Evolutionary conservation across 2,888 invertebrate species (phyloP).

Genomic region (Tipula unca): DNA sequence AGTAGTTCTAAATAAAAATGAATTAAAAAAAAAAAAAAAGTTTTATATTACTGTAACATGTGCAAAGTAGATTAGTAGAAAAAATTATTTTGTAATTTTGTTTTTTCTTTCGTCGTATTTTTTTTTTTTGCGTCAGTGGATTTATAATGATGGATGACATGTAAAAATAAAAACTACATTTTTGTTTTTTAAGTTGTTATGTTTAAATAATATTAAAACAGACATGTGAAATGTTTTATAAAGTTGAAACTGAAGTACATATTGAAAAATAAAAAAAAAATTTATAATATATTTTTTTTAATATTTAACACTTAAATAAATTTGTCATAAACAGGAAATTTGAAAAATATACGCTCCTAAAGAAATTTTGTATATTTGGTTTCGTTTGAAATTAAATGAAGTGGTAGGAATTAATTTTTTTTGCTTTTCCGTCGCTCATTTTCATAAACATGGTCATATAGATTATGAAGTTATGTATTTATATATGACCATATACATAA

Average conservation of each 20-base stretch:
- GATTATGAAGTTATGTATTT: not conserved
- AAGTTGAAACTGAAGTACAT: not conserved
- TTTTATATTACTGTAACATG: not conserved
- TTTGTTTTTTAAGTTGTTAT: not conserved
- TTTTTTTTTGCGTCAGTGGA: constrained; percentile 8
- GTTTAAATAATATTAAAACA: constrained; percentile 8
- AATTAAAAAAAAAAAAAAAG: not conserved
- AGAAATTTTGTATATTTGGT: not conserved
- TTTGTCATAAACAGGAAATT: constrained; percentile 14
- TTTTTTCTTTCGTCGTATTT: not conserved
- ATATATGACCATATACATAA: not conserved
- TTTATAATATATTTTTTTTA: not conserved
- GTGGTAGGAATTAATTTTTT: not conserved
- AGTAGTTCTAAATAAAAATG: not conserved
- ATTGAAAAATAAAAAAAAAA: not conserved
- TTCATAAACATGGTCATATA: not conserved
- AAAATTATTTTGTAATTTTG: not conserved
- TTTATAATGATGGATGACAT: constrained; percentile 14
- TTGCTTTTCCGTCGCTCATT: not conserved
- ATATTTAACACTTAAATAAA: constrained; percentile 14
- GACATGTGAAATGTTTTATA: constrained; percentile 2
- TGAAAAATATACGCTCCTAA: constrained; percentile 3
- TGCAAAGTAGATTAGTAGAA: constrained; percentile 14
- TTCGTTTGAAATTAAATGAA: not conserved
- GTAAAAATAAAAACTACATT: constrained; percentile 8